These are phyloP conservation scores for Hirtodrosophila confusa DNA, from an alignment of 2,888 invertebrate species.

Conservation along the genomic window DNA sequence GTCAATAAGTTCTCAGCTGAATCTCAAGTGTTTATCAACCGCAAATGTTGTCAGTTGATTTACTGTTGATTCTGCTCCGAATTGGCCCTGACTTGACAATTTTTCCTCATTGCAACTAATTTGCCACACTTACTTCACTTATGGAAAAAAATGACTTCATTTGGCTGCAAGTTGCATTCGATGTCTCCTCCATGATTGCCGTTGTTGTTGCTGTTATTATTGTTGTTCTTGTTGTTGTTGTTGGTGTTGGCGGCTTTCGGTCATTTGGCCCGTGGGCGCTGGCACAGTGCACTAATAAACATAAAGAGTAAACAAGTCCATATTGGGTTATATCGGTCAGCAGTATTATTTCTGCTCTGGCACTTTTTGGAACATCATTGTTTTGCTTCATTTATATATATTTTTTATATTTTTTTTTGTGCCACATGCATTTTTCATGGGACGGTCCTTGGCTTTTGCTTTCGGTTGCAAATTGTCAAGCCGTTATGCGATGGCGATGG, in stretches of 20 bases:
- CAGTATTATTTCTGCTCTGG: constrained; percentile 51
- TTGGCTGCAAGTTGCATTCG: constrained; percentile 46
- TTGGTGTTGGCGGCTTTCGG: constrained; percentile 45
- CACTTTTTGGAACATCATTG: constrained; percentile 58
- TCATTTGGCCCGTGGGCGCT: constrained; percentile 72
- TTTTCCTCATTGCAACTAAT: constrained; percentile 50
- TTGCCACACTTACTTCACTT: constrained; percentile 62
- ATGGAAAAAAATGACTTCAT: constrained; percentile 69
- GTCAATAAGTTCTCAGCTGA: constrained; percentile 9
- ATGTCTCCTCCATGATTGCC: neutral
- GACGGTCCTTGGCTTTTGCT: constrained; percentile 43
- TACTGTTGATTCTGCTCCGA: constrained; percentile 3
- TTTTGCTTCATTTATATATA: constrained; percentile 29
- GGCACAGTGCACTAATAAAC: constrained; percentile 67
- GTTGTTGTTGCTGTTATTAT: constrained; percentile 11
- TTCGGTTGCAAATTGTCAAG: constrained; percentile 71
- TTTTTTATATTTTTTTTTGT: constrained; percentile 19
- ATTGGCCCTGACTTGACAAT: constrained; percentile 28
- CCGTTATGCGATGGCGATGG: constrained; percentile 62
- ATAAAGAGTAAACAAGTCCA: constrained; percentile 79
- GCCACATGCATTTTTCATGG: constrained; percentile 73
- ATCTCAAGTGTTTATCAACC: constrained; percentile 22
- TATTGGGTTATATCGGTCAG: constrained; percentile 76
- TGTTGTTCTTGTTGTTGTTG: constrained; percentile 2
- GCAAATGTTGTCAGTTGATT: constrained; percentile 18